phyloP scores from a whole-genome alignment of 2,797 vertebrate species.

The Rhodeus uyekii region DNA sequence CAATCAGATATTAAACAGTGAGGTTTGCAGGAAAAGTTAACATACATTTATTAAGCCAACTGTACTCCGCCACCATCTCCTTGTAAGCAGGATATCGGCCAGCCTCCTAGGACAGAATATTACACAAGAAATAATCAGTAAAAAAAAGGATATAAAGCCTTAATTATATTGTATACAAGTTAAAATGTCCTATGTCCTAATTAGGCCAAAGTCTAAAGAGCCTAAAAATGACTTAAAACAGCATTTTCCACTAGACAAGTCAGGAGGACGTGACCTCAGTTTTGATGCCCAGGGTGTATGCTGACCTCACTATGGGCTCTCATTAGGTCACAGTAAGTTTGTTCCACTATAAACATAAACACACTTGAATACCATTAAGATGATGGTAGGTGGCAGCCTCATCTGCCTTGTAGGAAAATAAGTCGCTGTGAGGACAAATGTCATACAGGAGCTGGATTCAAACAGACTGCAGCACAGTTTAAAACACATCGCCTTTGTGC shows the following conservation, averaged over 20 bases:
- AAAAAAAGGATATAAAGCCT: not conserved
- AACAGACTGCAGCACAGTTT: not conserved
- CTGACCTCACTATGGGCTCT: constrained; percentile 6
- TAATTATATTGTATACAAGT: not conserved
- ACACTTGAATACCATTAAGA: constrained; percentile 9
- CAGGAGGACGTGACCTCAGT: constrained; percentile 6
- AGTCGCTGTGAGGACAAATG: not conserved
- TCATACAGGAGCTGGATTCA: not conserved
- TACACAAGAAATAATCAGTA: not conserved
- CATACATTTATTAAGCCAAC: constrained; percentile 94
- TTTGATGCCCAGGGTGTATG: not conserved
- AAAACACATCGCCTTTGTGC: not conserved
- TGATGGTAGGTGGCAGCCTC: constrained; percentile 3
- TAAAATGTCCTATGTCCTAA: not conserved
- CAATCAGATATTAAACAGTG: not conserved
- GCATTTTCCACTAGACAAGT: constrained; percentile 5
- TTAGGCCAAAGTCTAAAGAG: not conserved
- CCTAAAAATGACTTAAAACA: not conserved
- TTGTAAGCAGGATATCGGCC: constrained; percentile 97
- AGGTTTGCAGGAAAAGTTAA: constrained; percentile 13
- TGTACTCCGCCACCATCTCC: constrained; percentile 98
- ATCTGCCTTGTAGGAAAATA: not conserved
- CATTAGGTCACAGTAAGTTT: constrained; percentile 1
- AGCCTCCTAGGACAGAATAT: constrained; percentile 80
- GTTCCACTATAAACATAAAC: not conserved